Conservation (phyloP, 2,797 vertebrate species). For the Hemitrygon akajei region DNA sequence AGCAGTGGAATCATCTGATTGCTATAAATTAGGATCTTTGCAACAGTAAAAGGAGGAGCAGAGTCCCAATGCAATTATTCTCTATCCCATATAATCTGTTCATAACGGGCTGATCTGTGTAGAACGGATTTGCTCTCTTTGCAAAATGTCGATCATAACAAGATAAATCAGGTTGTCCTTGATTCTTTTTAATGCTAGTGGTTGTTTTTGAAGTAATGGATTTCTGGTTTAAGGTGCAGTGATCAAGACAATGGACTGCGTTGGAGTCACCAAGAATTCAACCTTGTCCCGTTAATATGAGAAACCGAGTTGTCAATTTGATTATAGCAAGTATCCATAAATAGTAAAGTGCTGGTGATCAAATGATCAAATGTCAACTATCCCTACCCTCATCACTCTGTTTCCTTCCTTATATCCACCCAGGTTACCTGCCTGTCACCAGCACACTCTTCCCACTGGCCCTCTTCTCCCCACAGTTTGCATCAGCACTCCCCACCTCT, state of each 20-base stretch:
- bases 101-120: background rate
- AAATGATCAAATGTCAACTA: too few relatives aligned
- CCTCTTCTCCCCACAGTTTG: too few relatives aligned
- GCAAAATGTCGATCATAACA: background rate
- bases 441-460: too few relatives aligned
- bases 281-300: background rate
- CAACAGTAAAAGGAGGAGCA: constrained; percentile 25
- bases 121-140: background rate
- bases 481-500: too few relatives aligned
- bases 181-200: background rate
- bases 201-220: background rate
- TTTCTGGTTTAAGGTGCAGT: background rate
- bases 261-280: background rate
- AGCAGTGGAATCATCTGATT: background rate
- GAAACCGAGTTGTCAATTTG: background rate
- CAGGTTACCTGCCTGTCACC: too few relatives aligned
- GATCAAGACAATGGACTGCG: background rate
- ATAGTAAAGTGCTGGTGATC: too few relatives aligned
- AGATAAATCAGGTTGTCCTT: background rate
- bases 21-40: constrained; percentile 26
- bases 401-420: too few relatives aligned
- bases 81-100: background rate
- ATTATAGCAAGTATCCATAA: too few relatives aligned
- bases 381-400: too few relatives aligned
- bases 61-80: constrained; percentile 19